Evolutionary conservation across 2,797 vertebrate genomes (phyloP).

Genomic region (Dermochelys coriacea): DNA sequence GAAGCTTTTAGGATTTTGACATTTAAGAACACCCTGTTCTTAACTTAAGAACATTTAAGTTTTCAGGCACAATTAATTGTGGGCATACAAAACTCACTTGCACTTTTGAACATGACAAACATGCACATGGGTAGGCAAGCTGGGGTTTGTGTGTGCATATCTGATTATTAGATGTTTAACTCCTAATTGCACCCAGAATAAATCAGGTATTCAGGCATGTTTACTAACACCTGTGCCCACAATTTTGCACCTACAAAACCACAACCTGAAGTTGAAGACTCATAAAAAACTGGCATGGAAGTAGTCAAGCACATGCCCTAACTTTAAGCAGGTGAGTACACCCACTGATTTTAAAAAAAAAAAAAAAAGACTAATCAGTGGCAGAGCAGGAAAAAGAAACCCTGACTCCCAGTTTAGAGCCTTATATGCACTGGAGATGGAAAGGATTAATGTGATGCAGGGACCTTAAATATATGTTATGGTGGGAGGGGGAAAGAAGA

Average conservation of each 20-base stretch:
- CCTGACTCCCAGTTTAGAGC: not conserved
- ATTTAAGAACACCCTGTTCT: not conserved
- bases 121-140: not conserved
- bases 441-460: not conserved
- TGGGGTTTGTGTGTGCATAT: not conserved
- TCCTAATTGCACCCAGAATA: conserved; percentile 49
- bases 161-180: conserved; percentile 41
- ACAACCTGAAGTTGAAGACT: conserved; percentile 33
- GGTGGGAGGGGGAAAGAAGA: not conserved
- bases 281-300: conserved; percentile 15
- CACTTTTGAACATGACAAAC: not conserved
- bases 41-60: too few relatives aligned
- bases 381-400: not conserved
- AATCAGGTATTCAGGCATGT: conserved; percentile 34
- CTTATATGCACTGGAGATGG: not conserved
- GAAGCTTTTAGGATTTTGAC: not conserved
- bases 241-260: conserved; percentile 33
- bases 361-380: not conserved
- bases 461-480: not conserved
- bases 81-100: not conserved
- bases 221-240: conserved; percentile 64
- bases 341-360: not conserved
- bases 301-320: not conserved
- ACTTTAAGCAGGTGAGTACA: not conserved
- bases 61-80: not conserved